Evolutionary conservation across 2,888 invertebrate species (phyloP).

Genomic region (Selenia dentaria): DNA sequence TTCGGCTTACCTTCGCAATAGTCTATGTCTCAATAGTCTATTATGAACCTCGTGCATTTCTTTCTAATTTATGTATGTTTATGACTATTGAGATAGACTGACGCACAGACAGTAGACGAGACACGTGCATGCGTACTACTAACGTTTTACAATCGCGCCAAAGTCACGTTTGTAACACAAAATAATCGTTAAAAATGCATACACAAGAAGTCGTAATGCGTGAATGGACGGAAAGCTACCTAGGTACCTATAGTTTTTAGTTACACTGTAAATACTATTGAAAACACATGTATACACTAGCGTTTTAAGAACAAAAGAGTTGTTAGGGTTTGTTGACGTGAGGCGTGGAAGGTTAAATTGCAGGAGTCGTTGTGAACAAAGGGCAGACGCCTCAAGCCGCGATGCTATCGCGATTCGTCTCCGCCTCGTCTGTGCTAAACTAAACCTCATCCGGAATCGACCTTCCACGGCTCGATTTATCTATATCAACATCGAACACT

Average conservation of each 20-base stretch:
- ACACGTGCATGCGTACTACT: slow-evolving; percentile 40
- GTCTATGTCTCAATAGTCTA: too few species aligned
- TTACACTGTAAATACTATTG: not conserved
- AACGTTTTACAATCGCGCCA: slow-evolving; percentile 36
- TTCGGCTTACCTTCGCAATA: too few species aligned
- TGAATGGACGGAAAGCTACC: slow-evolving; percentile 27
- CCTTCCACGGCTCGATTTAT: slow-evolving; percentile 36
- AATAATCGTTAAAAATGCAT: slow-evolving; percentile 36
- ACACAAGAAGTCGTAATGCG: slow-evolving; percentile 23
- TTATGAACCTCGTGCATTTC: slow-evolving; percentile 2
- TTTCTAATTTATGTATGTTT: slow-evolving; percentile 27
- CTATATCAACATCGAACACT: slow-evolving; percentile 34
- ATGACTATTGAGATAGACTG: too few species aligned
- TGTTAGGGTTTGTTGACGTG: slow-evolving; percentile 26
- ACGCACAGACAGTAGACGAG: slow-evolving; percentile 27
- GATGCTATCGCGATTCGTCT: slow-evolving; percentile 27
- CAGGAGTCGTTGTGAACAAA: slow-evolving; percentile 31
- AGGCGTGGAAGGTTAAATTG: slow-evolving; percentile 29
- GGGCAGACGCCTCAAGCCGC: slow-evolving; percentile 40
- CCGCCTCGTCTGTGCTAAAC: slow-evolving; percentile 41
- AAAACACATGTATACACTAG: not conserved
- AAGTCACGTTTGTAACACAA: slow-evolving; percentile 42
- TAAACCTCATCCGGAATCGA: slow-evolving; percentile 43
- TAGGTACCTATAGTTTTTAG: not conserved
- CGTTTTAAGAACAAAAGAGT: slow-evolving; percentile 25